Conservation (phyloP, 2,888 invertebrate species). For the Xylocampa areola region DNA sequence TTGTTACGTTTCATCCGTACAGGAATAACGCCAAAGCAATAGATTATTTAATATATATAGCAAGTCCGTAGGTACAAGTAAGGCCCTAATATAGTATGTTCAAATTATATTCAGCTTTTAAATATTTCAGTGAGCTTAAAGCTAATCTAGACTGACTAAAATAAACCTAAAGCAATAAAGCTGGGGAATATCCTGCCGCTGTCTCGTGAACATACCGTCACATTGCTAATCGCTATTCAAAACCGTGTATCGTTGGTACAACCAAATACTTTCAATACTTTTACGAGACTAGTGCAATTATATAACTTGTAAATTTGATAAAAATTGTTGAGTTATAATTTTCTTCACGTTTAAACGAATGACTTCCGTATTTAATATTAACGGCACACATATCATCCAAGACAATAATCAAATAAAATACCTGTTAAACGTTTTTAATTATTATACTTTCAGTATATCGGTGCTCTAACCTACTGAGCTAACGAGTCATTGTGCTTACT, state of each 20-base stretch:
- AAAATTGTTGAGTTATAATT: background rate
- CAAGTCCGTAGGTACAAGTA: slow-evolving; percentile 14
- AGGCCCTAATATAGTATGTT: slow-evolving; percentile 1
- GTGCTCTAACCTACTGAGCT: no score
- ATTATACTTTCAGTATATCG: no score
- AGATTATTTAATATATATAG: slow-evolving; percentile 33
- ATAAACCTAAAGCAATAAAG: background rate
- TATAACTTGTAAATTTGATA: background rate
- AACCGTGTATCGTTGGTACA: background rate
- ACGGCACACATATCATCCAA: slow-evolving; percentile 9
- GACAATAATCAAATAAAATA: slow-evolving; percentile 11
- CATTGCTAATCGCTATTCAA: background rate
- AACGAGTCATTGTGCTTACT: no score
- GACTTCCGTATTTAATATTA: background rate
- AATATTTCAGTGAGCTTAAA: slow-evolving; percentile 14
- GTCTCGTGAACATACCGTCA: background rate
- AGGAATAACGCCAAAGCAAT: slow-evolving; percentile 44
- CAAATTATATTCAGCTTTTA: background rate
- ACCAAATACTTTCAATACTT: background rate
- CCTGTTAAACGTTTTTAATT: background rate
- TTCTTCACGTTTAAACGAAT: no score
- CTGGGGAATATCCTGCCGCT: background rate
- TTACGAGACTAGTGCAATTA: background rate
- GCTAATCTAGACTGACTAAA: slow-evolving; percentile 7
- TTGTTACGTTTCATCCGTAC: slow-evolving; percentile 21